phyloP scores from a whole-genome alignment of 2,888 invertebrate genomes.

The Nebria salina region DNA sequence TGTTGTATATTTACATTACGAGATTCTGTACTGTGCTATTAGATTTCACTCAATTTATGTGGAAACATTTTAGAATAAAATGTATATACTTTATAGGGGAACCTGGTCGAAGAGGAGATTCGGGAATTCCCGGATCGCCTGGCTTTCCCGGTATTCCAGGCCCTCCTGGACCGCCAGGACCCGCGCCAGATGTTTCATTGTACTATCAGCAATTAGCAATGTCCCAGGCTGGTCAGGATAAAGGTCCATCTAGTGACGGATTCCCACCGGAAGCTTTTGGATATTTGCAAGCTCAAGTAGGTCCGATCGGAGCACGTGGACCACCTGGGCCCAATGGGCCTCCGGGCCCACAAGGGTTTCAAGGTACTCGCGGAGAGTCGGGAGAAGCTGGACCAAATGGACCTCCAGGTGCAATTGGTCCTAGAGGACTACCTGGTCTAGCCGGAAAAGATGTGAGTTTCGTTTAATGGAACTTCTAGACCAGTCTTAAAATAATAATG shows the following conservation, averaged over 20 bases:
- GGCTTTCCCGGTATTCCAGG: constrained; percentile 76
- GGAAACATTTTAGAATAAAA: no score
- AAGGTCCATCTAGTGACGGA: constrained; percentile 73
- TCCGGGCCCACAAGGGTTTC: constrained; percentile 82
- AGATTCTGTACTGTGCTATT: no score
- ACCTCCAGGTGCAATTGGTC: constrained; percentile 67
- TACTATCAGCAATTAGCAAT: constrained; percentile 81
- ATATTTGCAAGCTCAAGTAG: constrained; percentile 82
- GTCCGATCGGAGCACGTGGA: constrained; percentile 83
- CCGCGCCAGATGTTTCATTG: constrained; percentile 76
- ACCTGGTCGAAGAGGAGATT: constrained; percentile 68
- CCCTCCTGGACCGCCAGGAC: constrained; percentile 70
- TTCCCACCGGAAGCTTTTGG: constrained; percentile 71
- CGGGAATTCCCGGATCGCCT: constrained; percentile 70
- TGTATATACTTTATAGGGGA: constrained; percentile 52
- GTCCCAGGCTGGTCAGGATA: constrained; percentile 76
- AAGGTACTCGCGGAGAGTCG: constrained; percentile 81
- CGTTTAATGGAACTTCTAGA: constrained; percentile 55
- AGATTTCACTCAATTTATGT: no score
- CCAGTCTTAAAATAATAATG: constrained; percentile 55
- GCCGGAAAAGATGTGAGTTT: constrained; percentile 79
- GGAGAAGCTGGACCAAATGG: constrained; percentile 80
- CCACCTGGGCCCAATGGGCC: constrained; percentile 73
- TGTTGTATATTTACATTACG: no score
- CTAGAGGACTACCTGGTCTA: constrained; percentile 74